These are phyloP conservation scores for Rattus norvegicus DNA, from an alignment of 2,113 vertebrate species.

Conservation along the genomic window DNA sequence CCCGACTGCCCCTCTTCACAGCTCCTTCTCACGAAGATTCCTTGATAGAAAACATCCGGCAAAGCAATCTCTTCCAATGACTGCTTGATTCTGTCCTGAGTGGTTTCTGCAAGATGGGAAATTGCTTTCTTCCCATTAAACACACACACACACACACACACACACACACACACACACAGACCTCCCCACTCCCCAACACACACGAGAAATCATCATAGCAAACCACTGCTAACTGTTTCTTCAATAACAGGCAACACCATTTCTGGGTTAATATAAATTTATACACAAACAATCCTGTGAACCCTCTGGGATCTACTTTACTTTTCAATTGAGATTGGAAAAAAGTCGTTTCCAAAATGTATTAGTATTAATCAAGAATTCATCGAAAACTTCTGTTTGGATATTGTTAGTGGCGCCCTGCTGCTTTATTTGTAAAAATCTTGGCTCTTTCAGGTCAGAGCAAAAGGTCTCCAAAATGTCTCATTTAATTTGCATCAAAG, in stretches of 20 bases:
- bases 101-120: slow-evolving; percentile 52
- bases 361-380: background rate
- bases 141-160: background rate
- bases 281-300: background rate
- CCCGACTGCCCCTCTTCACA: no score
- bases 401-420: no score
- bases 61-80: slow-evolving; percentile 1
- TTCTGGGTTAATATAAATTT: background rate
- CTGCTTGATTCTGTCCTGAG: slow-evolving; percentile 33
- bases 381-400: background rate
- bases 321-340: background rate
- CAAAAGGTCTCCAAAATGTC: background rate
- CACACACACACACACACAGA: background rate
- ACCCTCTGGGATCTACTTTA: background rate
- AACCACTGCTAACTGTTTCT: background rate
- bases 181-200: background rate
- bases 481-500: background rate
- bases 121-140: slow-evolving; percentile 26
- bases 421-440: background rate
- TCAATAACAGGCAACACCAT: accelerated
- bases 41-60: background rate
- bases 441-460: background rate
- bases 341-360: background rate
- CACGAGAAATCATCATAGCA: background rate
- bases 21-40: background rate